Percentiles rank a stretch among this genome's conserved stretches.
phyloP scores from a whole-genome alignment of 2,888 invertebrate species.

The Listrodromus nycthemerus region DNA sequence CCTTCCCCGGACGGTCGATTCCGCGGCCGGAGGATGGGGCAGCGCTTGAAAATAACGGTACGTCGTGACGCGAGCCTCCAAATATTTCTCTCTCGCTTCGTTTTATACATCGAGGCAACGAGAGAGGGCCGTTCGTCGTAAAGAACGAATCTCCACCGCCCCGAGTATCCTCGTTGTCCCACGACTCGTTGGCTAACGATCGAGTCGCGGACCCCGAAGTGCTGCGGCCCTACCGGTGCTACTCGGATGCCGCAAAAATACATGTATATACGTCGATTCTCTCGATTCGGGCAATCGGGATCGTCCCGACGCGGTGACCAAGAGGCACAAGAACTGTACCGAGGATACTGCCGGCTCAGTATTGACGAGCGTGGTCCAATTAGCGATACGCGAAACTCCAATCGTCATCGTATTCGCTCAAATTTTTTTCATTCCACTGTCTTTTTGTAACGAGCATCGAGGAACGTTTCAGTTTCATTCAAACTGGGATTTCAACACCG shows the following conservation, averaged over 20 bases:
- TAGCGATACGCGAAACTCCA: slow-evolving; percentile 30
- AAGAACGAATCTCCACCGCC: slow-evolving; percentile 37
- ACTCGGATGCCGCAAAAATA: slow-evolving; percentile 1
- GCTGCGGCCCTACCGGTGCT: background rate
- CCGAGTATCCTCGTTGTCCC: background rate
- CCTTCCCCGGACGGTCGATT: slow-evolving; percentile 45
- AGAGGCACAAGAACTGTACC: slow-evolving; percentile 9
- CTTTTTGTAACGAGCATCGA: background rate
- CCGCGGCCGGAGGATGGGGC: slow-evolving; percentile 10
- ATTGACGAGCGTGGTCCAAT: slow-evolving; percentile 33
- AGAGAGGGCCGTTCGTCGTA: slow-evolving; percentile 28
- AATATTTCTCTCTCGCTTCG: slow-evolving; percentile 73
- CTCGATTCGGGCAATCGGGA: slow-evolving; percentile 47
- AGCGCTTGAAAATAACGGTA: slow-evolving; percentile 74
- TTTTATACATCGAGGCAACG: slow-evolving; percentile 36
- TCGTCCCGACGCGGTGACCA: slow-evolving; percentile 10
- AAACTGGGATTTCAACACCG: background rate
- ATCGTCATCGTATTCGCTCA: slow-evolving; percentile 15
- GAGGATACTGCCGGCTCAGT: slow-evolving; percentile 1
- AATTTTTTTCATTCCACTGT: background rate
- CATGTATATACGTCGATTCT: slow-evolving; percentile 34
- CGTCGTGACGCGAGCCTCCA: slow-evolving; percentile 74
- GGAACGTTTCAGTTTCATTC: background rate
- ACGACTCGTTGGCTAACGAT: slow-evolving; percentile 23
- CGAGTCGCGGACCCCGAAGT: slow-evolving; percentile 22